Base-by-base conservation (phyloP, 2,888 invertebrate genomes). In the Eupithecia pulchellata region DNA sequence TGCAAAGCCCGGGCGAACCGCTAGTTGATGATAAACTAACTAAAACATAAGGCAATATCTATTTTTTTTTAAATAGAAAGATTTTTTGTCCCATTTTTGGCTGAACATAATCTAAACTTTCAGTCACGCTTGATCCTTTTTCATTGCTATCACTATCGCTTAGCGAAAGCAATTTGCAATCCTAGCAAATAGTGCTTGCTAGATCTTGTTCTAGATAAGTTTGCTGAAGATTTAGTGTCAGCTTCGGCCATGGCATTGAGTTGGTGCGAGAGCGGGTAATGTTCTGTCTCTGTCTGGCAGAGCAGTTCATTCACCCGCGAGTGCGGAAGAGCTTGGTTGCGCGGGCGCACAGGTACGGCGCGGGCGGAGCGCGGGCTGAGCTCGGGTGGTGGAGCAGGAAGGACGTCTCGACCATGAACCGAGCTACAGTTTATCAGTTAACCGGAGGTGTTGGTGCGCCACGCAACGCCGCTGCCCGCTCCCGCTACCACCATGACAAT, bases 401-500 rank as follows among this genome's bases (percentile, higher is more conserved):
- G 90, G 90, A 92, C 91, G 92, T 89, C 91, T 90, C 90, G 89
- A 91, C 90, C 91, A 91, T 93, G 93, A 91, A 90, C 90, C 88
- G 86, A 88, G 90, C 86, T 86, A 88, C 86, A 89, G 84, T 91
- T 91, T 93, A 93, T 93, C 93, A 94, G 93, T 93, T 91, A 91
- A 87, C 90, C 89, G 89, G 89, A 89, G 91, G 87, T 88, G 87
- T 88, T 89, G 91, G 89, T 86, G 86, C 90, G 90, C 88, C 87
- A 87, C 88, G 88, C 89, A 55, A 66, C 69, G 66, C 60, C 69
- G 66, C 87, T 89, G 84, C 88, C 13, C 87, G 84, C 82, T 80
- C 82, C 77, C 87, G 86, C 88, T 80, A 86, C 78, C 79, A 87
- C 78, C 80, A 89, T 90, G 91, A 86, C 85, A 85, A 87, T 88